Base-by-base conservation (phyloP, 2,113 vertebrate species). In the Cricetomys ansorgei region DNA sequence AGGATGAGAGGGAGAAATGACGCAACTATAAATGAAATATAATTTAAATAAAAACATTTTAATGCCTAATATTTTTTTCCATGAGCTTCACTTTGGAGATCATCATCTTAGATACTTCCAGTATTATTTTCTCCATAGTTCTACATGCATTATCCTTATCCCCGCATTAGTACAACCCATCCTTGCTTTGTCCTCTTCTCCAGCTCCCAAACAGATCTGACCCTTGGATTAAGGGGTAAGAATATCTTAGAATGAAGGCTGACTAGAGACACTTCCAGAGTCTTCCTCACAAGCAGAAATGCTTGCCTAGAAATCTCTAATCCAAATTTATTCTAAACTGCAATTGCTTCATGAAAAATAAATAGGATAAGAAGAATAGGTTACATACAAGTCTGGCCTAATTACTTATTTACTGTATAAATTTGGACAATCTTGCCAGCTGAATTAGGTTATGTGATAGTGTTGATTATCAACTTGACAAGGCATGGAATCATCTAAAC, bases 281-380 rank as follows among this genome's bases (percentile, higher is more conserved):
- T 96, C 40, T 89, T 23, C 21, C 31, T 94, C 34, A 92, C 11
- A 57, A 92, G 11, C 31, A 67, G 86, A 86, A 81, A 34, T 76
- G 59, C 94, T 86, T 72, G 34, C 59, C 94, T 97, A 88, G 37
- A 10, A 91, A 81, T 86, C 50, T 94, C 34, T 76, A 90, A 92
- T 73, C 87, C 40, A 94, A 89, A 84, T 92, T 67, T 10, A 79
- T 69, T 31, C 21, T 75, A 65, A 91, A 94, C 83, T 83, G 23
- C 7, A 90, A 67, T 84, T 75, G 1, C 9, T 80, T 91, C 50
- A 59, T 81, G 43, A 83, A 91, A 91, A 76, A 53, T 21, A 94
- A 79, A 87, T n/a, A 12, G 29, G 12, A 87, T 87, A 11, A 57
- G 27, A 94, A 94, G 53, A 77, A 77, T 64, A 43, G 37, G 10